phyloP scores from a whole-genome alignment of 1,140 invertebrate genomes.

The Helicoverpa zea region DNA sequence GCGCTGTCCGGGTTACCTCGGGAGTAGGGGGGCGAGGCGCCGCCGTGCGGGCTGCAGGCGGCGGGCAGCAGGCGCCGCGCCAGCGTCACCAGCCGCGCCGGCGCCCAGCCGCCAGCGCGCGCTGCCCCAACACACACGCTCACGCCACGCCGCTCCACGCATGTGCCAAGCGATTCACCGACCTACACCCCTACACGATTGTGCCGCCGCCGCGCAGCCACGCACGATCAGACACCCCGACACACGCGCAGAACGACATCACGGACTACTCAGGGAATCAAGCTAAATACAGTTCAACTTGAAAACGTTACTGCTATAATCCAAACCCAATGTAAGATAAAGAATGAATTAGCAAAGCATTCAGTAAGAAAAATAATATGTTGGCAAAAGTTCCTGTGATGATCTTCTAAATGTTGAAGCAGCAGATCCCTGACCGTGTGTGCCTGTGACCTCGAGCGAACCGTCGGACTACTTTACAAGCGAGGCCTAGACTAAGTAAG shows the following conservation, averaged over 20 bases:
- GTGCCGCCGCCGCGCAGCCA: constrained; percentile 23
- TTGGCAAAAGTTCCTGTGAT: constrained; percentile 38
- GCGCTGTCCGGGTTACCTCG: constrained; percentile 87
- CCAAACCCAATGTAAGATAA: constrained; percentile 33
- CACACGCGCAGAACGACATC: neutral
- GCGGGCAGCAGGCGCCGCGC: constrained; percentile 90
- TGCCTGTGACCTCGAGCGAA: constrained; percentile 31
- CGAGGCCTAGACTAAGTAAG: constrained; percentile 55
- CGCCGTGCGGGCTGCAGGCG: constrained; percentile 91
- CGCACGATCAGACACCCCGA: constrained; percentile 34
- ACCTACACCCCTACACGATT: constrained; percentile 44
- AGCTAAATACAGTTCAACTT: constrained; percentile 33
- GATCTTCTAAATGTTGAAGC: constrained; percentile 21
- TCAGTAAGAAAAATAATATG: constrained; percentile 16
- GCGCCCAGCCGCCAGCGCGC: constrained; percentile 84
- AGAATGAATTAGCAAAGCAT: constrained; percentile 32
- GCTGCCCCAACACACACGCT: constrained; percentile 82
- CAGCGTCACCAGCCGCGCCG: constrained; percentile 83
- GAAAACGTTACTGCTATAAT: constrained; percentile 24
- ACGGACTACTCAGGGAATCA: constrained; percentile 29
- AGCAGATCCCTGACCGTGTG: constrained; percentile 45
- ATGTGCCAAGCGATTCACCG: constrained; percentile 56
- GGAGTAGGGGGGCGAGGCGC: constrained; percentile 90
- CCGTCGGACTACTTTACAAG: constrained; percentile 43
- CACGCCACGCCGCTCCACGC: constrained; percentile 80